Base-by-base conservation (phyloP, 2,797 vertebrate genomes). In the Hyperoplus immaculatus region DNA sequence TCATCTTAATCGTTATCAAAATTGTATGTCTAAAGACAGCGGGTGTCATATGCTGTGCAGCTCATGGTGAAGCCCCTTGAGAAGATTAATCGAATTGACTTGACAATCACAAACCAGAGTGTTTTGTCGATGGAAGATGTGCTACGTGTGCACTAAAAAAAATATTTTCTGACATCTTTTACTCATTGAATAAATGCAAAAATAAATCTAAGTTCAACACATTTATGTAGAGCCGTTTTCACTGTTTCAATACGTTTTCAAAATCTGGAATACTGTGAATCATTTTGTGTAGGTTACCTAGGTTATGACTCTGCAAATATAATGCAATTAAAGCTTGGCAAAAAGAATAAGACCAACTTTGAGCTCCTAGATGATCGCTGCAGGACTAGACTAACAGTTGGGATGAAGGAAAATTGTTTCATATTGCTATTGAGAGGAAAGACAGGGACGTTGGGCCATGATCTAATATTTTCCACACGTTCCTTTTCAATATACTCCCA, bases 391-490 rank as follows among this genome's bases (percentile, higher is more conserved):
- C 64, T 58, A 67, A 45, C 55, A 45, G 46, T 57, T 78, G 47
- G 53, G 67, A 66, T 81, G 49, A 83, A 85, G 80, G 86, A 84
- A 86, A 90, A 88, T 67, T 49, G 18, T 86, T 82, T 85, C 59
- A 75, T 83, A 74, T 77, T 78, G 57, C 85, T 77, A 82, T 78
- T 72, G 78, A 88, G 83, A 83, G 59, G 65, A 88, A 87, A 77
- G 50, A 78, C 9, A 41, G 47, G 46, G 59, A 76, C 79, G 72
- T 65, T 64, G 65, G 57, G 65, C 70, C 62, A 89, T 89, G 83
- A 90, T 81, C 78, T 88, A 89, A 92, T 84, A 85, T 58, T 90
- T 94, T 94, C 91, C 87, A 87, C 79, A 72, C 80, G 83, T 87
- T 60, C 78, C 82, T 74, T 87, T 84, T 88, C 21, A 72, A 65